phyloP scores from a whole-genome alignment of 2,797 vertebrate genomes.

The Trichosurus vulpecula region DNA sequence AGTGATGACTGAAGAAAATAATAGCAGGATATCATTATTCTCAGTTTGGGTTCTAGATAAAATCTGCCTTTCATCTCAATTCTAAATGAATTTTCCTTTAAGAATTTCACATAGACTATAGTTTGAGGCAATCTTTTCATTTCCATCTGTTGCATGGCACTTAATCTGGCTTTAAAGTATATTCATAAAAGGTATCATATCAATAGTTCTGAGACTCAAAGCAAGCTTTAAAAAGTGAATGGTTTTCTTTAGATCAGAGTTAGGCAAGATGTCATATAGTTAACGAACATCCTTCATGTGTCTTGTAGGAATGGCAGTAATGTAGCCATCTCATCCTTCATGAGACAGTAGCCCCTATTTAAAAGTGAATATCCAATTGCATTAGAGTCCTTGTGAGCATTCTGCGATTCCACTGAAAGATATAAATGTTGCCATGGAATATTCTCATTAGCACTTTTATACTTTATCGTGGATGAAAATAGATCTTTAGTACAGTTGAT shows the following conservation, averaged over 20 bases:
- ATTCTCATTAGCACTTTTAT: not conserved
- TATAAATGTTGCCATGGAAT: not conserved
- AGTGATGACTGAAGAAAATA: not conserved
- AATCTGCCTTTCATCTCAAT: not conserved
- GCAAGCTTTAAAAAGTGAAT: not conserved
- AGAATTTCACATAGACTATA: not conserved
- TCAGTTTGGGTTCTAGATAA: not conserved
- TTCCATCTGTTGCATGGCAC: not conserved
- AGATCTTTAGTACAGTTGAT: not conserved
- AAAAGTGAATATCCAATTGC: slow-evolving; percentile 7
- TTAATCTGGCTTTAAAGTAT: not conserved
- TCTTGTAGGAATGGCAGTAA: not conserved
- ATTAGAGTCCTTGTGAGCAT: not conserved
- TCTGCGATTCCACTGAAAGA: not conserved
- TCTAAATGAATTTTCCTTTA: not conserved
- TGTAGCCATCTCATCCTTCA: not conserved
- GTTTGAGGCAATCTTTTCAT: not conserved
- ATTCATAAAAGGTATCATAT: not conserved
- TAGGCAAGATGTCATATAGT: not conserved
- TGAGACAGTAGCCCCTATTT: not conserved
- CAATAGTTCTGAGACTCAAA: not conserved
- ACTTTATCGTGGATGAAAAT: not conserved
- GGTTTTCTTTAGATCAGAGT: not conserved
- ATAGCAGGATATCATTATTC: not conserved
- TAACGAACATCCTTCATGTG: not conserved